phyloP scores from a whole-genome alignment of 1,140 invertebrate genomes.

The Adoxophyes honmai region DNA sequence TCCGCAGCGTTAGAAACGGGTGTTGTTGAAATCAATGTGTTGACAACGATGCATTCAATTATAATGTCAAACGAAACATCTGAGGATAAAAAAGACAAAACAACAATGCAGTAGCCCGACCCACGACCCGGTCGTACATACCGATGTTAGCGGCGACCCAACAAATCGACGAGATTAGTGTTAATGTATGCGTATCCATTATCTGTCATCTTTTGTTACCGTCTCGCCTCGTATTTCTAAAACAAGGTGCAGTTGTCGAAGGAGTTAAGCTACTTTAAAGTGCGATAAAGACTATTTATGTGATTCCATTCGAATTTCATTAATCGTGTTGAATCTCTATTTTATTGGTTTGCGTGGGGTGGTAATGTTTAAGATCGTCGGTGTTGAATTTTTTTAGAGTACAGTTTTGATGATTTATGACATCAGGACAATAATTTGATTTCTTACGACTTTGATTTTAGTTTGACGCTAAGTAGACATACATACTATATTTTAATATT shows the following conservation, averaged over 20 bases:
- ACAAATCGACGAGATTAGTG: conserved; percentile 6
- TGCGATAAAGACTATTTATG: background rate
- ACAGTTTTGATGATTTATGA: too few relatives aligned
- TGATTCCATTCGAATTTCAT: background rate
- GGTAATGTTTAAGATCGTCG: background rate
- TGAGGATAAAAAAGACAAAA: background rate
- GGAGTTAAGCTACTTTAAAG: background rate
- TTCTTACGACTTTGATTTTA: too few relatives aligned
- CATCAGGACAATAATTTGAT: too few relatives aligned
- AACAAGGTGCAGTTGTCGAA: background rate
- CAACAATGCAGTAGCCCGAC: conserved; percentile 9
- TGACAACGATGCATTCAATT: too few relatives aligned
- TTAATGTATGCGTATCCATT: conserved; percentile 2
- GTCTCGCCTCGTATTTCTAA: background rate
- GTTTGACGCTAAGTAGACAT: too few relatives aligned
- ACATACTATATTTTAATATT: too few relatives aligned
- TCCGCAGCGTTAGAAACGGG: too few relatives aligned
- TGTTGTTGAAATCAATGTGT: too few relatives aligned
- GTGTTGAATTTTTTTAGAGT: too few relatives aligned
- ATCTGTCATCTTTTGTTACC: conserved; percentile 1
- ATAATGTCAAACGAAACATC: background rate
- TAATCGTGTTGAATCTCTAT: background rate
- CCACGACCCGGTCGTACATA: conserved; percentile 1
- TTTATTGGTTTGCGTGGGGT: background rate
- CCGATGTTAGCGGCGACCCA: background rate